phyloP scores from a whole-genome alignment of 2,113 vertebrate species.

The Ciconia boyciana region DNA sequence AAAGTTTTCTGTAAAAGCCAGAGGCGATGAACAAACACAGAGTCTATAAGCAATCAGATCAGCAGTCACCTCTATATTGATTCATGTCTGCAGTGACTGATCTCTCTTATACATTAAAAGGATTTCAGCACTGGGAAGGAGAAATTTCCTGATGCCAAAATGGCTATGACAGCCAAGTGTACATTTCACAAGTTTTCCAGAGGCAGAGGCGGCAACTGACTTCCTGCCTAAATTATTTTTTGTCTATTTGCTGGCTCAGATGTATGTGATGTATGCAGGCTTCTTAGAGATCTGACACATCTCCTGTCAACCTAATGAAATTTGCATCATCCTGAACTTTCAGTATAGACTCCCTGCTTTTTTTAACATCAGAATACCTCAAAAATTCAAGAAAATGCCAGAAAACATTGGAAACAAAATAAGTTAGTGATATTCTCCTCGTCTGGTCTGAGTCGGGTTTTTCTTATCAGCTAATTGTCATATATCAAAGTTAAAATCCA shows the following conservation, averaged over 20 bases:
- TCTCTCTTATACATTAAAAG: neutral
- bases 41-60: neutral
- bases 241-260: neutral
- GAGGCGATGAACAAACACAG: neutral
- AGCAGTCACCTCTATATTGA: neutral
- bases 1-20: neutral
- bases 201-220: neutral
- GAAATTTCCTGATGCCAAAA: neutral
- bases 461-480: neutral
- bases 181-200: neutral
- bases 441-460: neutral
- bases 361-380: neutral
- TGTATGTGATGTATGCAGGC: neutral
- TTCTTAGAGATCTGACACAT: neutral
- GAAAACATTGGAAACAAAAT: neutral
- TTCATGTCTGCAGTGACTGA: neutral
- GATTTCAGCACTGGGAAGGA: neutral
- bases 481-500: neutral
- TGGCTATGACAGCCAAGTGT: neutral
- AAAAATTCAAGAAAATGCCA: neutral
- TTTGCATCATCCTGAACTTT: neutral
- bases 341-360: neutral
- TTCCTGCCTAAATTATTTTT: neutral
- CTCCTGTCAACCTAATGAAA: neutral
- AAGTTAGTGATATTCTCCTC: neutral